These are phyloP conservation scores for Dendrolimus pini DNA, from an alignment of 2,888 invertebrate genomes.

Conservation along the genomic window DNA sequence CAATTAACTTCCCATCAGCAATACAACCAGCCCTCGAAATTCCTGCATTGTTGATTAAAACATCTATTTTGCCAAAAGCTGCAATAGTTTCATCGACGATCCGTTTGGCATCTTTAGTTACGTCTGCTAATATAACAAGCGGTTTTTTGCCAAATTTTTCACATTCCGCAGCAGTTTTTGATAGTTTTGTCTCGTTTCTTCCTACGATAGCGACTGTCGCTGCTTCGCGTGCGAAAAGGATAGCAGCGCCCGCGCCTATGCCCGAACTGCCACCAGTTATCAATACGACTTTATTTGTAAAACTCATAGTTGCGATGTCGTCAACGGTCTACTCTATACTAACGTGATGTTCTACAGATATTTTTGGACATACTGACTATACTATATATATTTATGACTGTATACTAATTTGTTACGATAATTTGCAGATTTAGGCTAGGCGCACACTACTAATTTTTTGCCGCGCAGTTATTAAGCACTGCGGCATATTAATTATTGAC, in stretches of 20 bases:
- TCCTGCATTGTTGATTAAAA: conserved; percentile 39
- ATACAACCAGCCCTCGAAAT: conserved; percentile 14
- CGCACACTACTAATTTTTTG: too few relatives aligned
- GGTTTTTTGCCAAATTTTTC: conserved; percentile 17
- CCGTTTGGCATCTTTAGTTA: conserved; percentile 21
- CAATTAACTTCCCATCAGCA: conserved; percentile 20
- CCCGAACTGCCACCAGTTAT: conserved; percentile 27
- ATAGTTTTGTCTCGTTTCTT: conserved; percentile 25
- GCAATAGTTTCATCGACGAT: conserved; percentile 27
- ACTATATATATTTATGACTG: too few relatives aligned
- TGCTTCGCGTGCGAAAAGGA: conserved; percentile 25
- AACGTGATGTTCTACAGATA: not conserved
- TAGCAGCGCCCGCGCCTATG: conserved; percentile 29
- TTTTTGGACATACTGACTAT: too few relatives aligned
- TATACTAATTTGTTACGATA: too few relatives aligned
- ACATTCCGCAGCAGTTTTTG: conserved; percentile 19
- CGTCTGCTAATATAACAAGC: conserved; percentile 27
- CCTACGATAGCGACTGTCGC: conserved; percentile 31
- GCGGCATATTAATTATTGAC: too few relatives aligned
- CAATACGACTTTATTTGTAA: conserved; percentile 26
- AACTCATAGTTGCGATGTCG: conserved; percentile 12
- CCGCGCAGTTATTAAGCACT: too few relatives aligned
- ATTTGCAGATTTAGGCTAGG: too few relatives aligned
- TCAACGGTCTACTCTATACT: not conserved
- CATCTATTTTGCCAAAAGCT: conserved; percentile 31